A percentile compares a stretch with the other conserved stretches of the same genome.
Evolutionary conservation across 2,888 invertebrate genomes (phyloP).

Genomic region (Mimumesa dahlbomi): DNA sequence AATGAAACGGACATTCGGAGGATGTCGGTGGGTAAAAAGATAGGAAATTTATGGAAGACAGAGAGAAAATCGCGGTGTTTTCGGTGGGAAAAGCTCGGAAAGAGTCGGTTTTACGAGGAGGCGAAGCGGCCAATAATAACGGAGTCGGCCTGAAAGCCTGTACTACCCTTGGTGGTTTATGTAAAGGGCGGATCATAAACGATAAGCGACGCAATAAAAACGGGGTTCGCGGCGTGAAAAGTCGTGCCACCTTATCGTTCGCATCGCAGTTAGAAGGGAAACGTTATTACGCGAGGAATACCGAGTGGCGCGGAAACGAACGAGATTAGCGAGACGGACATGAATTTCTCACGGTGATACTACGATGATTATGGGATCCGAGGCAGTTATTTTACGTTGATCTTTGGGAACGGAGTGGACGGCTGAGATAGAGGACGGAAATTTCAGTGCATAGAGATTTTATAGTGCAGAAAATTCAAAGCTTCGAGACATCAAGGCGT

Average conservation of each 20-base stretch:
- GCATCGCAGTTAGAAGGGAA: slow-evolving; percentile 14
- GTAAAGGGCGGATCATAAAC: slow-evolving; percentile 42
- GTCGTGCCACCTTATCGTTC: slow-evolving; percentile 33
- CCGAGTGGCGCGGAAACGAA: slow-evolving; percentile 27
- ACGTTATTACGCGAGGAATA: slow-evolving; percentile 14
- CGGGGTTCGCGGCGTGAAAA: slow-evolving; percentile 26
- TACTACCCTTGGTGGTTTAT: slow-evolving; percentile 5
- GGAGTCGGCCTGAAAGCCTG: neutral
- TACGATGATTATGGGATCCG: neutral
- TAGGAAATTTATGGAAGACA: too few relatives aligned
- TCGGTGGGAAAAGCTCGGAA: neutral
- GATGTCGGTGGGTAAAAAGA: too few relatives aligned
- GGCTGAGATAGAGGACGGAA: too few relatives aligned
- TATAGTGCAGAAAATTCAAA: too few relatives aligned
- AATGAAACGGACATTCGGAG: too few relatives aligned
- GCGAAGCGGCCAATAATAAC: slow-evolving; percentile 21
- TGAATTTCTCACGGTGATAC: neutral
- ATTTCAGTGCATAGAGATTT: too few relatives aligned
- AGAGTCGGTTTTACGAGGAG: neutral
- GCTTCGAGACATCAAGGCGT: too few relatives aligned
- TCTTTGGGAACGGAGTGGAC: too few relatives aligned
- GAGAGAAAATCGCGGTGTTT: slow-evolving; percentile 1
- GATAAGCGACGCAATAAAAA: slow-evolving; percentile 44
- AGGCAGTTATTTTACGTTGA: neutral
- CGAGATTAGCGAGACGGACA: slow-evolving; percentile 15